Conservation (phyloP, 2,888 invertebrate genomes). For the Hyles lineata region DNA sequence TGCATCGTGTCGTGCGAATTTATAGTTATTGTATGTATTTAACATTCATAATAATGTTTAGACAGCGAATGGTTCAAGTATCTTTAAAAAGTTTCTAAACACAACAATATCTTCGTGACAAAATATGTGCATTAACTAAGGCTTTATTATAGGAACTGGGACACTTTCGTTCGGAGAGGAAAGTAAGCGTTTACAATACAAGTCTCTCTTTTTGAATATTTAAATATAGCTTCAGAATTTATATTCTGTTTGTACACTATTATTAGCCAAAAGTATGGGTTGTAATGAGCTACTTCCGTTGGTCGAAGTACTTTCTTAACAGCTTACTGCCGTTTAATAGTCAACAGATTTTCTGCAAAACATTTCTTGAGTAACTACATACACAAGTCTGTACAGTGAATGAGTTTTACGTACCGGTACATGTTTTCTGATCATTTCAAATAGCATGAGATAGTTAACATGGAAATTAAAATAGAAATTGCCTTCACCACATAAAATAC, state of each 20-base stretch:
- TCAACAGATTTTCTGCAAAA: background rate
- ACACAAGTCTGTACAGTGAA: background rate
- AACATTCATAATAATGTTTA: background rate
- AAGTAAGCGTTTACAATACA: constrained; percentile 67
- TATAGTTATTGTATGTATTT: background rate
- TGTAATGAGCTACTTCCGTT: constrained; percentile 3
- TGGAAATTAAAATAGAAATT: constrained; percentile 2
- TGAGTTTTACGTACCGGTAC: background rate
- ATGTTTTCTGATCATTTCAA: background rate
- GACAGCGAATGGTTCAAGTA: background rate
- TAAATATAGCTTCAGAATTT: constrained; percentile 49
- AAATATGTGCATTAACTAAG: constrained; percentile 60
- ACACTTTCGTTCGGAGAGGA: constrained; percentile 77
- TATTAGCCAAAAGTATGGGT: background rate
- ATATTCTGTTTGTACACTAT: constrained; percentile 33
- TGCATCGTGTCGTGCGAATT: too few relatives aligned
- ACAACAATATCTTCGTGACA: constrained; percentile 47
- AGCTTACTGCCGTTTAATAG: constrained; percentile 6
- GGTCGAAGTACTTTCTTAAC: background rate
- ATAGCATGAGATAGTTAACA: background rate
- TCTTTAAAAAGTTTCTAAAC: constrained; percentile 40
- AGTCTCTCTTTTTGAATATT: constrained; percentile 57
- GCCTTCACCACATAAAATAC: background rate
- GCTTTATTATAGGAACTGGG: constrained; percentile 67
- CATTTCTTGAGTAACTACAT: background rate